Percentiles rank a stretch among this genome's conserved stretches.
These are phyloP conservation scores for Nanorana parkeri DNA, from an alignment of 2,113 vertebrate species.

Conservation along the genomic window DNA sequence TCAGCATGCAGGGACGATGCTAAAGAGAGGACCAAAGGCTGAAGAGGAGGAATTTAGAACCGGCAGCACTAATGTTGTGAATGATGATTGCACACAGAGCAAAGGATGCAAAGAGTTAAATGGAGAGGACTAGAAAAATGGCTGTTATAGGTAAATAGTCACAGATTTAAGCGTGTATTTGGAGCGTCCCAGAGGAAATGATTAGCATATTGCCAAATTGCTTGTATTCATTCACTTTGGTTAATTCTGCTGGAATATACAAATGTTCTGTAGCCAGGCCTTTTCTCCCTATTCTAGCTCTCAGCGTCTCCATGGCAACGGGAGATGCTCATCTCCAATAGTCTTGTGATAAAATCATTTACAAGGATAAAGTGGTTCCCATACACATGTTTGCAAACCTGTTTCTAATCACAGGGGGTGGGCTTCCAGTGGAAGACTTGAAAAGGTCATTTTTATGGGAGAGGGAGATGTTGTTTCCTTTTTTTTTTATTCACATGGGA, in stretches of 20 bases:
- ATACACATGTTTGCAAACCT: constrained; percentile 50
- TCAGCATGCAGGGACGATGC: background rate
- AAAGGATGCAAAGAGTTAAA: background rate
- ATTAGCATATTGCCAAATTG: background rate
- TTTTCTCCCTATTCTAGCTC: constrained; percentile 23
- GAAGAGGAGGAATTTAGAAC: background rate
- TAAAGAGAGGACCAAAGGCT: background rate
- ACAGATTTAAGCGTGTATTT: background rate
- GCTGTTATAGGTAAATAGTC: background rate
- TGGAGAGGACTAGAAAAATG: background rate
- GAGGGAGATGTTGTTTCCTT: background rate
- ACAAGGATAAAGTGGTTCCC: constrained; percentile 46
- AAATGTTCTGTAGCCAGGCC: constrained; percentile 5
- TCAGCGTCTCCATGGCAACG: constrained; percentile 48
- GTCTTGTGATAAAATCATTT: constrained; percentile 41
- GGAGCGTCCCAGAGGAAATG: background rate
- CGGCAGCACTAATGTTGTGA: background rate
- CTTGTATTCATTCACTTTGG: background rate
- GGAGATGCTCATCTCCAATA: constrained; percentile 50
- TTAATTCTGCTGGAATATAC: constrained; percentile 46
- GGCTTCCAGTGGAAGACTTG: background rate
- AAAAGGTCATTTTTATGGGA: constrained; percentile 25
- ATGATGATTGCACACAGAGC: background rate
- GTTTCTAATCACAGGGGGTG: constrained; percentile 13
- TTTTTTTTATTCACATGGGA: background rate